Percentiles rank a stretch among this genome's conserved stretches.
phyloP scores from a whole-genome alignment of 2,113 vertebrate genomes.

The Circaetus cinerascens region DNA sequence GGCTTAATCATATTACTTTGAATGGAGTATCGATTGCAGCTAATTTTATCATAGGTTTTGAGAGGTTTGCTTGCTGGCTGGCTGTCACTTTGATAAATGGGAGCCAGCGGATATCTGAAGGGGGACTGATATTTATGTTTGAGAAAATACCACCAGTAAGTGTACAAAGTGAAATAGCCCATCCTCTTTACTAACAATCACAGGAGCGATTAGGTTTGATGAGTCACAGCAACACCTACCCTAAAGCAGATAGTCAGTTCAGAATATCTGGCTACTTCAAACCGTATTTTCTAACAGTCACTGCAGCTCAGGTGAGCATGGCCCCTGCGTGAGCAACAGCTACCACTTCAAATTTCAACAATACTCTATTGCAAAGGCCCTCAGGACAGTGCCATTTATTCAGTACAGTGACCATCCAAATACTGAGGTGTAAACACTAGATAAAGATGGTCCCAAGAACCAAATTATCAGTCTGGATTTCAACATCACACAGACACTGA shows the following conservation, averaged over 20 bases:
- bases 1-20: conserved; percentile 33
- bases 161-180: neutral
- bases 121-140: neutral
- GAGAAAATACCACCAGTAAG: neutral
- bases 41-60: conserved; percentile 37
- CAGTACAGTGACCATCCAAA: neutral
- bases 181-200: neutral
- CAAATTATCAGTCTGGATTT: neutral
- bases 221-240: neutral
- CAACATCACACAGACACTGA: neutral
- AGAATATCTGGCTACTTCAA: neutral
- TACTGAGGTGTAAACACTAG: accelerated
- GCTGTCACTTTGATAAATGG: conserved; percentile 58
- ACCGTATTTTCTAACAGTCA: neutral
- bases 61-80: conserved; percentile 8
- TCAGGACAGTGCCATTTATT: neutral
- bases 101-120: neutral
- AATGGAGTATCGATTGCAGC: conserved; percentile 27
- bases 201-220: neutral
- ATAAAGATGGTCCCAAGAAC: neutral
- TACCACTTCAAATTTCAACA: neutral
- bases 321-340: neutral
- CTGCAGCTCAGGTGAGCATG: neutral
- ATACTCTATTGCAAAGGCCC: neutral
- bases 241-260: neutral